phyloP scores from a whole-genome alignment of 2,888 invertebrate species.

The Nephrotoma guestfalica region DNA sequence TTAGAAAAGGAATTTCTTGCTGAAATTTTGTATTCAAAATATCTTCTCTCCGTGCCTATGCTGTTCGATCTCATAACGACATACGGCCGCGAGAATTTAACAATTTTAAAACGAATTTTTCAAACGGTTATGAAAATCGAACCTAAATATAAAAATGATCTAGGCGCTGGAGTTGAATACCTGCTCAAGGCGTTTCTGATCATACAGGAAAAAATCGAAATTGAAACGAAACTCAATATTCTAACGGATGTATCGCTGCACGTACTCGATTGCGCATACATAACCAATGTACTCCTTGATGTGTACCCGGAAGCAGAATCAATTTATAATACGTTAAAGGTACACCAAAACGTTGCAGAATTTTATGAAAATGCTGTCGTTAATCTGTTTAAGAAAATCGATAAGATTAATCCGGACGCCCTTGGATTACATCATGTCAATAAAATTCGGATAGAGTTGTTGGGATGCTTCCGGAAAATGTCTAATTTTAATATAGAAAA shows the following conservation, averaged over 20 bases:
- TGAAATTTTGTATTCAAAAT: conserved; percentile 60
- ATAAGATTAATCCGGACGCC: conserved; percentile 24
- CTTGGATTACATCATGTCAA: conserved; percentile 25
- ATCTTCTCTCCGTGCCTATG: conserved; percentile 68
- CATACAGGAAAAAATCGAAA: conserved; percentile 26
- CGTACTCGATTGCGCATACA: conserved; percentile 52
- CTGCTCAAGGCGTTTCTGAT: conserved; percentile 33
- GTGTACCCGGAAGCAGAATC: conserved; percentile 42
- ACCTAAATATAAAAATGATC: conserved; percentile 45
- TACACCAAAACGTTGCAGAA: conserved; percentile 50
- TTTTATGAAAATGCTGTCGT: conserved; percentile 65
- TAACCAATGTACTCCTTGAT: conserved; percentile 52
- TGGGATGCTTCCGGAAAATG: conserved; percentile 32
- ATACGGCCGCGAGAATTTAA: conserved; percentile 51
- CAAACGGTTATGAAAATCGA: conserved; percentile 43
- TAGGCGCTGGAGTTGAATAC: conserved; percentile 36
- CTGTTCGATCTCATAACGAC: conserved; percentile 62
- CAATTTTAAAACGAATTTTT: conserved; percentile 46
- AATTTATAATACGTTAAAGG: conserved; percentile 40
- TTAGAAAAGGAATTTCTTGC: conserved; percentile 51
- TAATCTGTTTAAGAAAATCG: conserved; percentile 48
- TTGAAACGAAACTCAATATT: conserved; percentile 22
- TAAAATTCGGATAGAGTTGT: conserved; percentile 30
- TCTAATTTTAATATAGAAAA: conserved; percentile 26
- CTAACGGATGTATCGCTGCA: conserved; percentile 54